Percentiles rank a stretch among this genome's conserved stretches.
phyloP scores from a whole-genome alignment of 1,140 invertebrate species.

The Pseudomyrmex dendroicus region DNA sequence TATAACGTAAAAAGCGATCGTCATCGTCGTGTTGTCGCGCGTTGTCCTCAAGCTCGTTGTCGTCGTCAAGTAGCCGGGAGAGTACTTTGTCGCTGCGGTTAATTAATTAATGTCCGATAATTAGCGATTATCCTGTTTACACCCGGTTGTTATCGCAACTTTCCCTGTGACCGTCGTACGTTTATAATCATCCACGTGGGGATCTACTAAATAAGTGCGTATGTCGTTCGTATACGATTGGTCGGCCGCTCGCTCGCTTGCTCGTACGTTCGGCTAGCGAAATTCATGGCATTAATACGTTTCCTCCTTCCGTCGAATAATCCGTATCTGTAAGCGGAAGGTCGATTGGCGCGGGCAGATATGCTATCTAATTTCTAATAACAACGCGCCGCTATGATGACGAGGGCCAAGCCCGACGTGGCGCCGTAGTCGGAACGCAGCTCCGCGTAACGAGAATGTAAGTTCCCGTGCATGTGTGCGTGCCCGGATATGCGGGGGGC shows the following conservation, averaged over 20 bases:
- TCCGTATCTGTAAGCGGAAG: constrained; percentile 24
- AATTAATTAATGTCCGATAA: constrained; percentile 73
- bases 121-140: constrained; percentile 68
- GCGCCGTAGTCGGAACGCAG: constrained; percentile 66
- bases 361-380: constrained; percentile 71
- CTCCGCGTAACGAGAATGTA: constrained; percentile 67
- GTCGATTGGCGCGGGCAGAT: constrained; percentile 59
- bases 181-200: constrained; percentile 37
- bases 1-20: constrained; percentile 63
- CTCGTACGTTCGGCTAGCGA: neutral
- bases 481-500: constrained; percentile 20
- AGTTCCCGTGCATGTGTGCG: constrained; percentile 52
- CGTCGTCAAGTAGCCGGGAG: constrained; percentile 17
- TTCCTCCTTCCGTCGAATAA: constrained; percentile 48
- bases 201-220: constrained; percentile 38
- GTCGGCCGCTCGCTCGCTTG: neutral
- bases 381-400: constrained; percentile 70
- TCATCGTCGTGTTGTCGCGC: constrained; percentile 56
- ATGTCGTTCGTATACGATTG: neutral
- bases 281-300: constrained; percentile 17
- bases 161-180: constrained; percentile 51
- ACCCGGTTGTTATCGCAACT: constrained; percentile 53
- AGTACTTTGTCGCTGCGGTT: constrained; percentile 42
- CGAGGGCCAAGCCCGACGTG: constrained; percentile 29
- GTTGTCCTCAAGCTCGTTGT: neutral